Evolutionary conservation across 2,888 invertebrate species (phyloP).

Genomic region (Quadroppia sp.): DNA sequence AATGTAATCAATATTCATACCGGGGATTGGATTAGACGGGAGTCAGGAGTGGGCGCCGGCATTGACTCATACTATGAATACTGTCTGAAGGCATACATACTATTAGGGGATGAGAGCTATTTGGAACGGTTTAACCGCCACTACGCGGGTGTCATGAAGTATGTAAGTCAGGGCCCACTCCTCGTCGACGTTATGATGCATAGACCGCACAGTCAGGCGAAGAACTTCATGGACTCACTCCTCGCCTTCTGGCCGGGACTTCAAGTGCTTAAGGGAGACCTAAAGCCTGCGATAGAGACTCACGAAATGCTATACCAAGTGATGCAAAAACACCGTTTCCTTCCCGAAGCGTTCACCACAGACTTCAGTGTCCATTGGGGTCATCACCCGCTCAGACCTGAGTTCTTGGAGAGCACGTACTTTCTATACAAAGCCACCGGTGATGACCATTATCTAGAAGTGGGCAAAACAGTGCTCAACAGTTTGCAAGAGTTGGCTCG

Average conservation of each 20-base stretch:
- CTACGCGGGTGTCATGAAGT: conserved; percentile 94
- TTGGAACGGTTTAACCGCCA: conserved; percentile 89
- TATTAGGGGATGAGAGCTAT: conserved; percentile 85
- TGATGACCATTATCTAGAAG: conserved; percentile 90
- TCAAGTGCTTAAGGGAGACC: conserved; percentile 81
- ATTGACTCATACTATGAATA: conserved; percentile 99
- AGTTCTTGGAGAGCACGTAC: conserved; percentile 97
- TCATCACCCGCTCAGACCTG: conserved; percentile 91
- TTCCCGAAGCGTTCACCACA: conserved; percentile 97
- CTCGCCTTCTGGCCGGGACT: conserved; percentile 98
- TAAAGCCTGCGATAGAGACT: conserved; percentile 95
- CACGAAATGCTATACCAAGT: conserved; percentile 99
- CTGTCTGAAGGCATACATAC: conserved; percentile 91
- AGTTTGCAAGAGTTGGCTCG: conserved; percentile 83
- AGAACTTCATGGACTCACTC: conserved; percentile 95
- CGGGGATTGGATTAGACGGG: conserved; percentile 94
- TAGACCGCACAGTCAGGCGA: conserved; percentile 84
- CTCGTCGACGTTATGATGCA: conserved; percentile 93
- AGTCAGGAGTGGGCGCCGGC: conserved; percentile 97
- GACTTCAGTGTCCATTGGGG: conserved; percentile 97
- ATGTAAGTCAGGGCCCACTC: conserved; percentile 91
- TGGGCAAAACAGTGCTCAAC: conserved; percentile 80
- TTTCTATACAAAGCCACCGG: conserved; percentile 90
- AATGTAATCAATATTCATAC: conserved; percentile 96
- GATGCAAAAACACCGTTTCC: conserved; percentile 93